Evolutionary conservation across 2,888 invertebrate species (phyloP).

Genomic region (Epirrita christyi): DNA sequence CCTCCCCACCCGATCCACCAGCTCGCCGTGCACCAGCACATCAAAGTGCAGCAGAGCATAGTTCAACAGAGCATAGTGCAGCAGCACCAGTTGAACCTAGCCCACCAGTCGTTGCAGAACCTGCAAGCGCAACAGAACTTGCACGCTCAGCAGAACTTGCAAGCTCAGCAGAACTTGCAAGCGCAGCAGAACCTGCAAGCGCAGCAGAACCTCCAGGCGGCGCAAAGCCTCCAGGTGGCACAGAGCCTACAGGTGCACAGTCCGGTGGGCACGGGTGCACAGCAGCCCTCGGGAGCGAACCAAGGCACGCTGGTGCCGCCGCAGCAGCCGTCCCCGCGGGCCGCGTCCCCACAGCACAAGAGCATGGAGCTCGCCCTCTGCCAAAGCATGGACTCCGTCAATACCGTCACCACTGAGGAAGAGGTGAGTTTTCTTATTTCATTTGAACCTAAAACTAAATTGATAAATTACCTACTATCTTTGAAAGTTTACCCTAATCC

Average conservation of each 20-base stretch:
- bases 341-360: constrained; percentile 76
- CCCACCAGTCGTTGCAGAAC: constrained; percentile 76
- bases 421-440: constrained; percentile 89
- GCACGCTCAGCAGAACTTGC: constrained; percentile 56
- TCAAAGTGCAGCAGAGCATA: constrained; percentile 79
- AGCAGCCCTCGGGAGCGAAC: constrained; percentile 69
- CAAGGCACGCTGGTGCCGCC: constrained; percentile 77
- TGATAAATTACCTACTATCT: constrained; percentile 33
- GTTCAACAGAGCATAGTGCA: constrained; percentile 81
- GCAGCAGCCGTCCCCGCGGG: constrained; percentile 75
- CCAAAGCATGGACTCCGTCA: constrained; percentile 99
- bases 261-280: constrained; percentile 70
- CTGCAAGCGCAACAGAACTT: constrained; percentile 68
- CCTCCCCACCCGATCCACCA: constrained; percentile 80
- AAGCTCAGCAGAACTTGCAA: constrained; percentile 37
- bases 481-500: constrained; percentile 39
- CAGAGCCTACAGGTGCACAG: constrained; percentile 63
- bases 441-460: constrained; percentile 7
- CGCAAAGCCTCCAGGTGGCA: constrained; percentile 57
- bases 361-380: constrained; percentile 90
- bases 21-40: constrained; percentile 78
- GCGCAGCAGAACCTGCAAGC: constrained; percentile 60
- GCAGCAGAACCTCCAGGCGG: constrained; percentile 55
- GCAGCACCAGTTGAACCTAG: constrained; percentile 79
- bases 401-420: constrained; percentile 97